These are phyloP conservation scores for Triplophysa yarkandensis DNA, from an alignment of 2,797 vertebrate species.

Conservation along the genomic window DNA sequence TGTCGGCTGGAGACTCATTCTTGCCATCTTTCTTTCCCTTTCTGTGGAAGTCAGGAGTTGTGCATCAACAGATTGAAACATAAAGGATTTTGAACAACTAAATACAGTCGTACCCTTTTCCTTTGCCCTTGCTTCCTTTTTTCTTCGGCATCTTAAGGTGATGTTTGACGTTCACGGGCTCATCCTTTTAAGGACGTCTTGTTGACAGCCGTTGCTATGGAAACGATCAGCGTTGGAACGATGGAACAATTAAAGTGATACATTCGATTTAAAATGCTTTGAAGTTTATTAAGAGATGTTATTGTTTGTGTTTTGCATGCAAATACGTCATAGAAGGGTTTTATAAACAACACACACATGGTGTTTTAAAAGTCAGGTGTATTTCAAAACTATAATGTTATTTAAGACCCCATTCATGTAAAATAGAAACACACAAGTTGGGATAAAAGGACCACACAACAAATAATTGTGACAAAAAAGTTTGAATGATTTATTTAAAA, in stretches of 20 bases:
- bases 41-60: constrained; percentile 54
- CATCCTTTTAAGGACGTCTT: neutral
- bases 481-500: neutral
- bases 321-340: neutral
- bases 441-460: neutral
- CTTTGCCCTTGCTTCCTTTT: constrained; percentile 42
- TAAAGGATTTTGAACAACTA: neutral
- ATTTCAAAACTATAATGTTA: neutral
- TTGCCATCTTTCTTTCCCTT: constrained; percentile 76
- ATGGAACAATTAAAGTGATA: neutral
- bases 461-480: neutral
- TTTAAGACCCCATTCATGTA: neutral
- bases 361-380: constrained; percentile 5
- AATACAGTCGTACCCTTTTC: constrained; percentile 46
- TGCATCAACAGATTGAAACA: neutral
- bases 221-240: neutral
- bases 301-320: neutral
- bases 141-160: constrained; percentile 50
- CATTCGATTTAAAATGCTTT: neutral
- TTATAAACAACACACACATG: constrained; percentile 1
- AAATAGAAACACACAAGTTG: neutral
- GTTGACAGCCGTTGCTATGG: constrained; percentile 46
- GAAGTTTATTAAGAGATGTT: neutral
- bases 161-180: neutral
- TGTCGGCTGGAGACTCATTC: constrained; percentile 69